phyloP scores from a whole-genome alignment of 2,113 vertebrate species.

The Guaruba guarouba region DNA sequence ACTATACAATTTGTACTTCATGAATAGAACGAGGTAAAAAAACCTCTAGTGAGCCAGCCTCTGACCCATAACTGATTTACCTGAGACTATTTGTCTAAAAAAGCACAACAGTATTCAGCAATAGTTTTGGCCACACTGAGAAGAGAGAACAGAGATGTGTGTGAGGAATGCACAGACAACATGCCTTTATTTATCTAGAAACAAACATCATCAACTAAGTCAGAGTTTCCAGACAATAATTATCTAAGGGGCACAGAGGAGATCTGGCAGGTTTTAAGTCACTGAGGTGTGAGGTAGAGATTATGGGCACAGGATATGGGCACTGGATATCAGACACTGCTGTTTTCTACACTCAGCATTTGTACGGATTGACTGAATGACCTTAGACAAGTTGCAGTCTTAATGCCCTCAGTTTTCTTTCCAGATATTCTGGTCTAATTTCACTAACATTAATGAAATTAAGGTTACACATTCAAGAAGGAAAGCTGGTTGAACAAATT shows the following conservation, averaged over 20 bases:
- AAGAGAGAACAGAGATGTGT: not conserved
- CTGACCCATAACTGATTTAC: not conserved
- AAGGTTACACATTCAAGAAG: not conserved
- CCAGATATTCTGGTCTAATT: not conserved
- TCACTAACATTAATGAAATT: not conserved
- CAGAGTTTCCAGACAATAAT: conserved; percentile 21
- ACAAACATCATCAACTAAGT: not conserved
- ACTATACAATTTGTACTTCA: not conserved
- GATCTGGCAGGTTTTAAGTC: conserved; percentile 14
- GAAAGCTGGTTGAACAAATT: not conserved
- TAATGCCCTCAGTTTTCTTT: not conserved
- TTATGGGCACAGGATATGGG: not conserved
- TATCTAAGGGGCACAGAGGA: not conserved
- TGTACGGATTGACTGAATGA: not conserved
- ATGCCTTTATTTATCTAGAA: not conserved
- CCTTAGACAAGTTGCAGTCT: not conserved
- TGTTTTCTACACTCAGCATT: conserved; percentile 4
- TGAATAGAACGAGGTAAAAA: not conserved
- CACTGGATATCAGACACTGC: not conserved
- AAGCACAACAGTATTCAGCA: not conserved
- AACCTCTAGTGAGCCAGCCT: not conserved
- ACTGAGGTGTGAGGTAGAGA: not conserved
- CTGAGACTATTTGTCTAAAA: not conserved
- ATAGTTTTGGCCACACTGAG: not conserved
- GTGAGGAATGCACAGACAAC: not conserved